These are phyloP conservation scores for Magallana gigas DNA, from an alignment of 1,140 invertebrate genomes.

Conservation along the genomic window DNA sequence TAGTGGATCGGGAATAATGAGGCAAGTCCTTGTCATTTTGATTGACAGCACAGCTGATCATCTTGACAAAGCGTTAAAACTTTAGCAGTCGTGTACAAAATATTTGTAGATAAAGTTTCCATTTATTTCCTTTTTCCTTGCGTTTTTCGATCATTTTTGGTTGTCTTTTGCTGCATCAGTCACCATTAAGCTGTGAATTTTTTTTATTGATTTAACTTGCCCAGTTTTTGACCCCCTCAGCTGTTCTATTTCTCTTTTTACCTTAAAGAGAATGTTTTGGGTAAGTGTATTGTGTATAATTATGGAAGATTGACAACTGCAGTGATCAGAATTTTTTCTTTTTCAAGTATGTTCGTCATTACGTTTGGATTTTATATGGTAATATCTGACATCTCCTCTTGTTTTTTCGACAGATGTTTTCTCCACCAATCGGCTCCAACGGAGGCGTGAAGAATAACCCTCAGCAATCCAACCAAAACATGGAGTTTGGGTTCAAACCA, in stretches of 20 bases:
- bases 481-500: slow-evolving; percentile 51
- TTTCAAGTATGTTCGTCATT: neutral
- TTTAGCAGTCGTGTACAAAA: neutral
- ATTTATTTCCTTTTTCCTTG: slow-evolving; percentile 31
- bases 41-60: slow-evolving; percentile 24
- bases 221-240: no score
- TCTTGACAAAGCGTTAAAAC: neutral
- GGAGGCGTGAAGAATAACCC: slow-evolving; percentile 55
- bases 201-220: no score
- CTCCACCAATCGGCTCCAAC: slow-evolving; percentile 59
- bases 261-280: slow-evolving; percentile 5
- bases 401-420: slow-evolving; percentile 63
- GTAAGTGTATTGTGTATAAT: neutral
- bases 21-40: neutral
- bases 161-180: no score
- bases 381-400: slow-evolving; percentile 1
- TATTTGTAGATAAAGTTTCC: neutral
- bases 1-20: no score
- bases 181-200: no score
- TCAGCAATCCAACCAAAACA: slow-evolving; percentile 27
- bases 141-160: neutral
- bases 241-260: no score
- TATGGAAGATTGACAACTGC: neutral
- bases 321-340: neutral
- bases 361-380: neutral